phyloP scores from a whole-genome alignment of 2,888 invertebrate genomes.

The Dolomedes plantarius region DNA sequence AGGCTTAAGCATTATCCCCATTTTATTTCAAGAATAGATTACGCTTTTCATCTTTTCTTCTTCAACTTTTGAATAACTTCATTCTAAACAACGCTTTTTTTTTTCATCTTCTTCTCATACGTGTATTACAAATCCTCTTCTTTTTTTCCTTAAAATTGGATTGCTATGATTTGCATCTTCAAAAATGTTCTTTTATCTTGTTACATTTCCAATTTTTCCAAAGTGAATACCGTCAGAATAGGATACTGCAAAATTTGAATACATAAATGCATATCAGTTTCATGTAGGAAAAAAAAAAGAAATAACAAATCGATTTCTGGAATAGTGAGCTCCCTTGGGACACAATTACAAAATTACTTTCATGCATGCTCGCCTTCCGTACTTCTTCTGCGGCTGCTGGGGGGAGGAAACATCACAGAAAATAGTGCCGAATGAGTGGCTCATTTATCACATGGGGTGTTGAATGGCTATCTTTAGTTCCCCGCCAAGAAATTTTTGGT shows the following conservation, averaged over 20 bases:
- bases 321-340: neutral
- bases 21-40: too few relatives aligned
- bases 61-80: too few relatives aligned
- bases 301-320: neutral
- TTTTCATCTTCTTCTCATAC: too few relatives aligned
- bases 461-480: neutral
- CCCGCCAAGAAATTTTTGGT: neutral
- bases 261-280: neutral
- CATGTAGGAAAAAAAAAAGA: neutral
- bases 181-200: neutral
- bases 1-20: too few relatives aligned
- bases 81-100: too few relatives aligned
- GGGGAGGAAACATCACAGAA: neutral
- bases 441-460: neutral
- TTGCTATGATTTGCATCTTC: neutral
- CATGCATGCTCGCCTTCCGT: neutral
- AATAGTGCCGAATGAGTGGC: neutral
- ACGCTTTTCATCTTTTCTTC: too few relatives aligned
- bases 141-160: too few relatives aligned
- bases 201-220: neutral
- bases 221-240: neutral
- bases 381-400: neutral
- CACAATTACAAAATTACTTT: conserved; percentile 5
- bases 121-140: too few relatives aligned
- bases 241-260: neutral